phyloP scores from a whole-genome alignment of 2,888 invertebrate species.

The Ceriagrion tenellum region DNA sequence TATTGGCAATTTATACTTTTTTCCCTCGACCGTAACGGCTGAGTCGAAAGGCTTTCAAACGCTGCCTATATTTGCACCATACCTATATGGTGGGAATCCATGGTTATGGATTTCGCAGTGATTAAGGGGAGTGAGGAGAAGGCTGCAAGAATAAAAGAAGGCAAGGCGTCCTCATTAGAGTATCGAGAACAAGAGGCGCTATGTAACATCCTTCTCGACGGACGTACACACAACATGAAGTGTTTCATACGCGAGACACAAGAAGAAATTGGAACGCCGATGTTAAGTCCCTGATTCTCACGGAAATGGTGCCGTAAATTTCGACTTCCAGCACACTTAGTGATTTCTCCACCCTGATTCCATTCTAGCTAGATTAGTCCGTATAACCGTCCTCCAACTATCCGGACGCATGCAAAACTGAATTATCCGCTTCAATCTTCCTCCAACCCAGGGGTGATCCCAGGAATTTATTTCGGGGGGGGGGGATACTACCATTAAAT shows the following conservation, averaged over 20 bases:
- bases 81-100: neutral
- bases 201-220: neutral
- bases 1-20: neutral
- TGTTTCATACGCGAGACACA: neutral
- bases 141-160: neutral
- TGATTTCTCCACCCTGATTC: neutral
- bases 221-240: neutral
- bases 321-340: neutral
- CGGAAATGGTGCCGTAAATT: neutral
- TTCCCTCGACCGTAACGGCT: neutral
- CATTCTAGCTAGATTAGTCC: neutral
- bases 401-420: neutral
- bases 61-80: neutral
- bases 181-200: neutral
- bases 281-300: neutral
- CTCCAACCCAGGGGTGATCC: too few relatives aligned
- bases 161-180: neutral
- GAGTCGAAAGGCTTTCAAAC: neutral
- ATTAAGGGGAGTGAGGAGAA: neutral
- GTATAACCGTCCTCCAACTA: neutral
- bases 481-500: too few relatives aligned
- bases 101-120: neutral
- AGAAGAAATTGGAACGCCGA: neutral
- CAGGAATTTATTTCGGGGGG: too few relatives aligned
- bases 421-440: neutral